Percentiles rank a stretch among this genome's conserved stretches.
phyloP scores from a whole-genome alignment of 1,140 invertebrate genomes.

The Aphis craccivora region DNA sequence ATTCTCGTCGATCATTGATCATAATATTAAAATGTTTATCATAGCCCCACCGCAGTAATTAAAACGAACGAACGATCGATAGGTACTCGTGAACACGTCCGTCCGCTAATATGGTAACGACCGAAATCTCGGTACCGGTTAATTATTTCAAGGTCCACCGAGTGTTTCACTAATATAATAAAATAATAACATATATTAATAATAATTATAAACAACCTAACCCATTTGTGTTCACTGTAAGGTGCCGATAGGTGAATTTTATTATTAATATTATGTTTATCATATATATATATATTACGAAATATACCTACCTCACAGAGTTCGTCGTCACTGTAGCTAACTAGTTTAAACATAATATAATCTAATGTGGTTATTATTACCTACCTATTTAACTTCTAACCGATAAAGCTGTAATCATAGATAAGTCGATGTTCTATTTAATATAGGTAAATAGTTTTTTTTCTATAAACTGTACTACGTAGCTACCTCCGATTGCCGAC shows the following conservation, averaged over 20 bases:
- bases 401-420: neutral
- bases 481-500: neutral
- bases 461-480: neutral
- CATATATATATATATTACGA: neutral
- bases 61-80: neutral
- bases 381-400: neutral
- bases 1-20: neutral
- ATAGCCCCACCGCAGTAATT: neutral
- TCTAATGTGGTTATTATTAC: neutral
- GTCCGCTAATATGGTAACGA: conserved; percentile 10
- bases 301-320: neutral
- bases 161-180: neutral
- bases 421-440: neutral
- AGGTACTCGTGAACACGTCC: neutral
- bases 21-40: neutral
- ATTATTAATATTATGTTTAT: neutral
- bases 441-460: neutral
- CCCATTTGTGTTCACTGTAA: neutral
- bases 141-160: neutral
- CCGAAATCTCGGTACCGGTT: neutral
- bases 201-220: neutral
- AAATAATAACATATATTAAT: neutral
- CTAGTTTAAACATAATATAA: neutral
- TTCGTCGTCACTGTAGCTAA: neutral
- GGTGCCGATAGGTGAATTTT: neutral